Percentiles rank a stretch among this genome's conserved stretches.
These are phyloP conservation scores for Synanthedon myopaeformis DNA, from an alignment of 2,888 invertebrate species.

Conservation along the genomic window DNA sequence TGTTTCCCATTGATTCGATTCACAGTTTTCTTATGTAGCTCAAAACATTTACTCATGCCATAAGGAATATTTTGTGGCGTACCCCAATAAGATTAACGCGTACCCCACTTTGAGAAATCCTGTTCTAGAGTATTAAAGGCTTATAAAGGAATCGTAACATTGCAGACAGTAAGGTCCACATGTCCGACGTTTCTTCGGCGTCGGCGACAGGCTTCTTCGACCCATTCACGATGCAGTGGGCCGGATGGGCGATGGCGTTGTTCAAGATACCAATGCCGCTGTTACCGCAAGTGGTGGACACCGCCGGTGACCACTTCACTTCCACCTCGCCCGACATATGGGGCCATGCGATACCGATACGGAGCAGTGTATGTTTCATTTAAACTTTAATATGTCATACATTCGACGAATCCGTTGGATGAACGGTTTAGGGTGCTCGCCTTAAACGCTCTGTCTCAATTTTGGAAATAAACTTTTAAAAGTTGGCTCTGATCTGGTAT, in stretches of 20 bases:
- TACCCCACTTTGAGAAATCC: no score
- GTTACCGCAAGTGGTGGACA: conserved; percentile 85
- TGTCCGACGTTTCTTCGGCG: conserved; percentile 91
- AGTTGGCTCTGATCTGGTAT: no score
- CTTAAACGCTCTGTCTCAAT: not conserved
- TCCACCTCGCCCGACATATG: conserved; percentile 74
- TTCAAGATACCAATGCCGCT: conserved; percentile 81
- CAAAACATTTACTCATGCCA: no score
- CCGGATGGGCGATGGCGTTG: conserved; percentile 75
- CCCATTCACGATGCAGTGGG: conserved; percentile 91
- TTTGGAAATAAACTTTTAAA: no score
- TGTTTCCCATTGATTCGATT: no score
- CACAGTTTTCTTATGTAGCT: no score
- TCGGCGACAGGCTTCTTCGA: conserved; percentile 94
- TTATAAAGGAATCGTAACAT: not conserved
- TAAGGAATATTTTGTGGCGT: no score
- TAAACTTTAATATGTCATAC: not conserved
- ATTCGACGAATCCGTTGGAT: not conserved
- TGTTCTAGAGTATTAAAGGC: no score
- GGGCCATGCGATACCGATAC: conserved; percentile 82
- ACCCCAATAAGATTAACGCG: no score
- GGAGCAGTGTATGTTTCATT: conserved; percentile 74
- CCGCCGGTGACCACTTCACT: conserved; percentile 80
- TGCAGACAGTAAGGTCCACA: conserved; percentile 70
- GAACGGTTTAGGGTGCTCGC: no score